These are phyloP conservation scores for Oreochromis spilurus DNA, from an alignment of 2,113 vertebrate genomes.

Conservation along the genomic window DNA sequence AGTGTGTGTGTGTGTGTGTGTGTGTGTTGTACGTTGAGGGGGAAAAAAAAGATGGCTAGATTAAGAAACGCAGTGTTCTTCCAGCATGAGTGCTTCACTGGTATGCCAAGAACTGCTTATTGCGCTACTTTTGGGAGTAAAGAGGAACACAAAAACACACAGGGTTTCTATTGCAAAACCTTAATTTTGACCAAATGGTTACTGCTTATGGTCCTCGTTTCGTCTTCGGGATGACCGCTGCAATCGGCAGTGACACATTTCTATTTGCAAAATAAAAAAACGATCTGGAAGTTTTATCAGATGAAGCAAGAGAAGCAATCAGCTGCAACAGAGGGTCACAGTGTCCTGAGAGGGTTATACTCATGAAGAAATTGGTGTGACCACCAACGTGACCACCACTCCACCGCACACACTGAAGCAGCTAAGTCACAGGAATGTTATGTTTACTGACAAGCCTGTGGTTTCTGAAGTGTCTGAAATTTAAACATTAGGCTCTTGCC, in stretches of 20 bases:
- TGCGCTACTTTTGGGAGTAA: slow-evolving; percentile 13
- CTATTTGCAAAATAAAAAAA: background rate
- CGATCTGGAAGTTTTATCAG: background rate
- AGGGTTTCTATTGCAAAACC: background rate
- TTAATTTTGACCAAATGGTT: background rate
- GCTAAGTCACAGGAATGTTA: slow-evolving; percentile 10
- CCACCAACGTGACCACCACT: background rate
- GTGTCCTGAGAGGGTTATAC: background rate
- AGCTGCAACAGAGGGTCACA: background rate
- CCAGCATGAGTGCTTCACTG: background rate
- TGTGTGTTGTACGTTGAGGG: background rate
- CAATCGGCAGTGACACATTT: background rate
- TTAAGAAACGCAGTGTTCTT: slow-evolving; percentile 11
- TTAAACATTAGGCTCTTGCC: background rate
- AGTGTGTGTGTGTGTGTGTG: background rate
- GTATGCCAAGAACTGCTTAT: slow-evolving; percentile 22
- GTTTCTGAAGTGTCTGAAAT: background rate
- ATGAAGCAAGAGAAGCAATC: background rate
- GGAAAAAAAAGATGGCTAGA: background rate
- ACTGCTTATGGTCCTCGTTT: background rate
- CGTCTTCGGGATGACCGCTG: background rate
- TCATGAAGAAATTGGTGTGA: background rate
- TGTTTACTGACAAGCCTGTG: background rate
- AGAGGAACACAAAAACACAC: background rate
- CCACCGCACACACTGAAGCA: background rate